phyloP scores from a whole-genome alignment of 2,113 vertebrate genomes.

The Pseudorectes ferrugineus region DNA sequence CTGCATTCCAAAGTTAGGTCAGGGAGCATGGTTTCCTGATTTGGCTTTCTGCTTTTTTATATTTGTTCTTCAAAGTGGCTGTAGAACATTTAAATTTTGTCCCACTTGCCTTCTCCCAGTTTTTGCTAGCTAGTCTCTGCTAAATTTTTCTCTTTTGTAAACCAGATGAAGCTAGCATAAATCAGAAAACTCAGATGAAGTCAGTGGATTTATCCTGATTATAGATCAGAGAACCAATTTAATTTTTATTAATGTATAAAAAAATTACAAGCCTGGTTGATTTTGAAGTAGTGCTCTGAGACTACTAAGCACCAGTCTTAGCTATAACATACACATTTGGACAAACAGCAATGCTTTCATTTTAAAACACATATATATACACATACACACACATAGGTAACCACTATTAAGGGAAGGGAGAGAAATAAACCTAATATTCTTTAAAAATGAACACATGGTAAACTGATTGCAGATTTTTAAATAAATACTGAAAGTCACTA shows the following conservation, averaged over 20 bases:
- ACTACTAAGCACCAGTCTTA: neutral
- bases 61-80: neutral
- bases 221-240: neutral
- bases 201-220: neutral
- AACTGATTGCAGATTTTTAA: neutral
- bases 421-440: neutral
- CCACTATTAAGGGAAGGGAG: neutral
- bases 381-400: neutral
- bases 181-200: neutral
- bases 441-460: neutral
- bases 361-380: neutral
- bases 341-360: neutral
- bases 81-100: neutral
- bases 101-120: neutral
- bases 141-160: neutral
- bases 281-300: neutral
- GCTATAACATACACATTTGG: neutral
- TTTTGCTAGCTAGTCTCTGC: neutral
- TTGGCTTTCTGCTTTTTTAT: neutral
- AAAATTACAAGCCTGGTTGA: neutral
- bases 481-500: neutral
- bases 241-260: neutral
- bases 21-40: neutral
- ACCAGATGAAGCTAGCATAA: neutral
- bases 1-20: neutral